phyloP scores from a whole-genome alignment of 2,113 vertebrate genomes.

The Rhipidura dahli region DNA sequence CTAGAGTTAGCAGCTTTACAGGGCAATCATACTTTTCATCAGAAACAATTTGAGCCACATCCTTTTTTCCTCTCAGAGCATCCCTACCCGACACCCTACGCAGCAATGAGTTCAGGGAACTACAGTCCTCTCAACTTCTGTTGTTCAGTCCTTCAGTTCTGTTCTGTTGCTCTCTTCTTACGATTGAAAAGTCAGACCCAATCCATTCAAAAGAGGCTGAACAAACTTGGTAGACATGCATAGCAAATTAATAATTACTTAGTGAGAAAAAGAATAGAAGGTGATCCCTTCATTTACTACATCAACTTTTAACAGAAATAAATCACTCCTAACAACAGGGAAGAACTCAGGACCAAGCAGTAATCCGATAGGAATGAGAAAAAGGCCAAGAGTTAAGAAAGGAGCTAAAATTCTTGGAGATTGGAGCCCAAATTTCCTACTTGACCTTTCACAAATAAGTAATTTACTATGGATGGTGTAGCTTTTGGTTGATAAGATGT shows the following conservation, averaged over 20 bases:
- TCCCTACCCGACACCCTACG: not conserved
- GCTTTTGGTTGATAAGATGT: not conserved
- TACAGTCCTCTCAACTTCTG: not conserved
- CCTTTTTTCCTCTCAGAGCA: not conserved
- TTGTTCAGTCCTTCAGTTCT: not conserved
- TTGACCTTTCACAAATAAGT: not conserved
- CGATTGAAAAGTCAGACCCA: not conserved
- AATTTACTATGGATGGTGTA: not conserved
- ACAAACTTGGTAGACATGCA: not conserved
- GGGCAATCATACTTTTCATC: not conserved
- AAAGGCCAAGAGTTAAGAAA: not conserved
- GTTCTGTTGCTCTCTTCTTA: not conserved
- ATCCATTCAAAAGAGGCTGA: not conserved
- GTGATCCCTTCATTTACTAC: not conserved
- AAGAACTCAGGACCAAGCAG: not conserved
- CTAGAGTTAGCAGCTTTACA: not conserved
- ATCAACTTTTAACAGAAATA: not conserved
- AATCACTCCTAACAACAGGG: not conserved
- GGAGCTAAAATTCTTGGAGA: not conserved
- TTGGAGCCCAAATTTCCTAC: not conserved
- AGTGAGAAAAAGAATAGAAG: not conserved
- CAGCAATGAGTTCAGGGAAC: not conserved
- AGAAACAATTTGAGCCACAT: not conserved
- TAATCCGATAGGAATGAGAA: not conserved
- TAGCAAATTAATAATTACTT: not conserved